Percentiles rank a stretch among this genome's conserved stretches.
Conservation (phyloP, 2,888 invertebrate genomes). For the Therioaphis trifolii region DNA sequence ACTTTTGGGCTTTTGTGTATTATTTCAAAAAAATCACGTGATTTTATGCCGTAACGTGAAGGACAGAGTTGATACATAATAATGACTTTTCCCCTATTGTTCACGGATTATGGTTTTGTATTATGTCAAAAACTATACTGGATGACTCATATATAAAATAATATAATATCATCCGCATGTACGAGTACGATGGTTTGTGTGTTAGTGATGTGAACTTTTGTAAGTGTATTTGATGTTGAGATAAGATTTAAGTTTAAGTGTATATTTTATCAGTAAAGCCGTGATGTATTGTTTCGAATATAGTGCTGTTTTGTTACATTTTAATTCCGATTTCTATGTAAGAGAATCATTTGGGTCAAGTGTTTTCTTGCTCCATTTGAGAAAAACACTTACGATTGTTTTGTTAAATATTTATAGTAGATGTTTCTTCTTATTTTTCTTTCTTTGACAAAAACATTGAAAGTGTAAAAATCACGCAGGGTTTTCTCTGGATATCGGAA, state of each 20-base stretch:
- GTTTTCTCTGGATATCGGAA: no score
- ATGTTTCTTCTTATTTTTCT: constrained; percentile 1
- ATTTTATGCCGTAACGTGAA: neutral
- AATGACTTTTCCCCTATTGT: constrained; percentile 16
- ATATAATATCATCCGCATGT: neutral
- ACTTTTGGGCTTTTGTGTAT: neutral
- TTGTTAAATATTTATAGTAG: neutral
- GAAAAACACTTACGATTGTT: neutral
- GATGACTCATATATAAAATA: constrained; percentile 8
- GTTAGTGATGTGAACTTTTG: no score
- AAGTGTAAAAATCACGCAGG: no score
- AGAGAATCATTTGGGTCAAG: constrained; percentile 23
- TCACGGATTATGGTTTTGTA: neutral
- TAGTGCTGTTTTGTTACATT: neutral
- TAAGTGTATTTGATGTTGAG: no score
- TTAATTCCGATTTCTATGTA: constrained; percentile 18
- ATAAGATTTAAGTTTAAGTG: no score
- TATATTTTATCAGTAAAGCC: no score
- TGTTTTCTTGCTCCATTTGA: neutral
- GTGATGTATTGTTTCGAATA: no score
- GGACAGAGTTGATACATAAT: neutral
- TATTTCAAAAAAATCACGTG: neutral
- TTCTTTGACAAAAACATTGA: no score
- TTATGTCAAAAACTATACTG: neutral
- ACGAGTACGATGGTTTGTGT: neutral